A percentile compares a stretch with the other conserved stretches of the same genome.
Evolutionary conservation across 2,888 invertebrate species (phyloP).

Genomic region (Hypselothyrea guttata): DNA sequence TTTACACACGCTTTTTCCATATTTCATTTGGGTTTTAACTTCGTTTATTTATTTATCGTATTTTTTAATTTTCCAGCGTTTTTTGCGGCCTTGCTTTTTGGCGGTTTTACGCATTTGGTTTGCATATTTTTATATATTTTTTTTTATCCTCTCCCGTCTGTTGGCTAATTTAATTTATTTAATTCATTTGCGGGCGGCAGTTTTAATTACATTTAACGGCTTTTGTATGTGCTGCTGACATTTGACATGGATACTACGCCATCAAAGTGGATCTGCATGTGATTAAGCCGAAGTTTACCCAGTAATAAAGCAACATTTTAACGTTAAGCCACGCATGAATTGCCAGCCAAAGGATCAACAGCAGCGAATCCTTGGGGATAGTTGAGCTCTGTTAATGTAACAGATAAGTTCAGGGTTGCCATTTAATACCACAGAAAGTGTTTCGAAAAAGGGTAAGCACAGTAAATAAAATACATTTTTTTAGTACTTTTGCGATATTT

Average conservation of each 20-base stretch:
- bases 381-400: too few relatives aligned
- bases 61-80: constrained; percentile 12
- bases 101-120: constrained; percentile 51
- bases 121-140: constrained; percentile 58
- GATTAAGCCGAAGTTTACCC: background rate
- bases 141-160: too few relatives aligned
- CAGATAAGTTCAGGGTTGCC: too few relatives aligned
- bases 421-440: too few relatives aligned
- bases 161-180: constrained; percentile 57
- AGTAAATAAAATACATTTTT: too few relatives aligned
- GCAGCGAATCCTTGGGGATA: too few relatives aligned
- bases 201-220: constrained; percentile 47
- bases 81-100: constrained; percentile 5
- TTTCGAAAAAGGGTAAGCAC: too few relatives aligned
- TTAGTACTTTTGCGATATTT: too few relatives aligned
- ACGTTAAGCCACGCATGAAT: too few relatives aligned
- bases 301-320: too few relatives aligned
- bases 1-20: constrained; percentile 62
- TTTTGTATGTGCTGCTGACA: constrained; percentile 11
- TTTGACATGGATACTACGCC: background rate
- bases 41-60: constrained; percentile 22
- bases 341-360: too few relatives aligned
- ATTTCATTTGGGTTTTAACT: constrained; percentile 45
- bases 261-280: background rate
- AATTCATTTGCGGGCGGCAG: constrained; percentile 37